These are phyloP conservation scores for human DNA, from an alignment of 2,113 vertebrate species.

Conservation along the genomic window GRCh38 chr4:147144001-147144500, in stretches of 20 bases:
- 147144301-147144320: not conserved
- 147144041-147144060: conserved; percentile 24
- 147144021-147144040: not conserved
- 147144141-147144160: not conserved
- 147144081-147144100: not conserved
- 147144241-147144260: not conserved
- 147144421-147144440: not conserved
- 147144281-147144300: not conserved
- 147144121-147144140: not conserved
- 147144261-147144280: not conserved
- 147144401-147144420: not conserved
- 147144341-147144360: no score
- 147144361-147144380: not conserved
- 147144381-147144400: not conserved
- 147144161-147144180: not conserved
- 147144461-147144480: not conserved
- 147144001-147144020: conserved; percentile 10
- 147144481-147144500: not conserved
- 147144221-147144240: not conserved
- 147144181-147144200: not conserved
- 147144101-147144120: not conserved
- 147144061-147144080: not conserved
- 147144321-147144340: not conserved
- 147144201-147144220: not conserved
- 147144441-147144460: not conserved